A percentile compares a stretch with the other conserved stretches of the same genome.
phyloP scores from a whole-genome alignment of 2,797 vertebrate species.

The Pseudochaenichthys georgianus region DNA sequence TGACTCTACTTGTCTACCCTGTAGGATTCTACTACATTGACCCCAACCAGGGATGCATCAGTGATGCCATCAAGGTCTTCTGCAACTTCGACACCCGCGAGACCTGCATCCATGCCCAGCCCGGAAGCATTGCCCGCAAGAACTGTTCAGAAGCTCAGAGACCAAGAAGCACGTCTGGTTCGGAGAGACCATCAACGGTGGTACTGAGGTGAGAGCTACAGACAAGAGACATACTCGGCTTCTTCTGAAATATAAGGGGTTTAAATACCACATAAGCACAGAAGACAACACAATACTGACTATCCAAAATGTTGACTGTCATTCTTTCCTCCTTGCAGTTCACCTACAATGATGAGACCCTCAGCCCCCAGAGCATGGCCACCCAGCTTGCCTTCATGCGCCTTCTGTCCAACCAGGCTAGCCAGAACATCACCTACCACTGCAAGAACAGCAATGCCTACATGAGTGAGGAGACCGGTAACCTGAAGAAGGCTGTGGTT shows the following conservation, averaged over 20 bases:
- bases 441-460: constrained; percentile 99
- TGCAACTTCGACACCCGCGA: constrained; percentile 95
- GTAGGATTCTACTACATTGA: constrained; percentile 98
- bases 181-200: constrained; percentile 96
- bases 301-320: constrained; percentile 1
- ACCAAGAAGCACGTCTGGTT: constrained; percentile 93
- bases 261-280: not conserved
- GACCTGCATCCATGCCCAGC: constrained; percentile 94
- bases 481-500: constrained; percentile 94
- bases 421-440: constrained; percentile 99
- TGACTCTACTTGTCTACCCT: constrained; percentile 13
- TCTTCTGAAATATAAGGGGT: constrained; percentile 4
- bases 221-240: not conserved
- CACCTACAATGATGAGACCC: constrained; percentile 93
- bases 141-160: constrained; percentile 92
- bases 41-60: constrained; percentile 98
- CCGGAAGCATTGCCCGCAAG: constrained; percentile 90
- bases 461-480: constrained; percentile 94
- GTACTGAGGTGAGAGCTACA: constrained; percentile 90
- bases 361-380: constrained; percentile 97
- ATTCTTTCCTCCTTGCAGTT: constrained; percentile 83
- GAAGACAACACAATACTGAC: not conserved
- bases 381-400: constrained; percentile 99
- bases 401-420: constrained; percentile 96
- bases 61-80: constrained; percentile 95